Percentiles rank a stretch among this genome's conserved stretches.
Conservation (phyloP, 2,888 invertebrate species). For the Bombylius major region DNA sequence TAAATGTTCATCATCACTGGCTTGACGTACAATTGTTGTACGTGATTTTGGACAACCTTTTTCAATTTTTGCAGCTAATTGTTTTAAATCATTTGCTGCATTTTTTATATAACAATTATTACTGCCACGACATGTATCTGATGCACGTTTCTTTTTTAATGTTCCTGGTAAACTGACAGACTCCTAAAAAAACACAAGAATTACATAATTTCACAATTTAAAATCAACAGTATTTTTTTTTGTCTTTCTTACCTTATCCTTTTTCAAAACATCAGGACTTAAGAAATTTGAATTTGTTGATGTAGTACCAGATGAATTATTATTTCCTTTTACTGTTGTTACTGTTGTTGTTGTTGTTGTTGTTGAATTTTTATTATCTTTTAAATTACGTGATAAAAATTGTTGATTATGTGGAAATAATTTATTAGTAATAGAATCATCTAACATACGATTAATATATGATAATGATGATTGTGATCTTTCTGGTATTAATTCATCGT, state of each 20-base stretch:
- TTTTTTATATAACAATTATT: constrained; percentile 20
- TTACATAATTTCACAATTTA: too few species aligned
- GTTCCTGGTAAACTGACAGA: constrained; percentile 16
- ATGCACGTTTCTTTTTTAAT: constrained; percentile 27
- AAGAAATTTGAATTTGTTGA: background rate
- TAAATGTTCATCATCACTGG: constrained; percentile 11
- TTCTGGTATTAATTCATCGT: constrained; percentile 21
- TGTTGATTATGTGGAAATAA: constrained; percentile 28
- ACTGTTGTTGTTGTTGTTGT: background rate
- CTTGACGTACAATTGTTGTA: constrained; percentile 5
- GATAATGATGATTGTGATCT: constrained; percentile 33
- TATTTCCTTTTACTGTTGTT: too few species aligned
- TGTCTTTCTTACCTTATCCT: constrained; percentile 3
- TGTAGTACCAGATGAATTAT: background rate
- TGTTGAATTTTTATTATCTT: too few species aligned
- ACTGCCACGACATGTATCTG: constrained; percentile 28
- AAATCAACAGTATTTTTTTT: background rate
- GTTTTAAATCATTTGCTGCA: constrained; percentile 6
- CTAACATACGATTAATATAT: constrained; percentile 24
- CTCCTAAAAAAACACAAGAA: constrained; percentile 10
- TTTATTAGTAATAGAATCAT: constrained; percentile 26
- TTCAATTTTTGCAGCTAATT: constrained; percentile 6
- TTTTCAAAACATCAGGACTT: background rate
- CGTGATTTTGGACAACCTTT: constrained; percentile 10
- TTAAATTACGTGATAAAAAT: too few species aligned